These are phyloP conservation scores for Nothocercus julius DNA, from an alignment of 2,113 vertebrate genomes.

Conservation along the genomic window DNA sequence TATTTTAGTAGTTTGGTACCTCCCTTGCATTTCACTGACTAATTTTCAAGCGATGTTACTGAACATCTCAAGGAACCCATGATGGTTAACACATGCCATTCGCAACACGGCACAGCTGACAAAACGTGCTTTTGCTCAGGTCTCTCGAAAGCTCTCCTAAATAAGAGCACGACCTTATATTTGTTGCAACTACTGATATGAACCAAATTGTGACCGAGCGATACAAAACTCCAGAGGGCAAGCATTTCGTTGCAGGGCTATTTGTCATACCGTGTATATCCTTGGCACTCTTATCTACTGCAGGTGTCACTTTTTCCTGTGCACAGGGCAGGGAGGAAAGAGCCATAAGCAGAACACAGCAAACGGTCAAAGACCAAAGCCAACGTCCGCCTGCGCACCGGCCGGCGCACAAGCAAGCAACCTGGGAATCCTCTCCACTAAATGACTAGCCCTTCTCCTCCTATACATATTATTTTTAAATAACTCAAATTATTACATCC, in stretches of 20 bases:
- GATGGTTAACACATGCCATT: neutral
- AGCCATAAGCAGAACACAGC: neutral
- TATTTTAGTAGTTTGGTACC: neutral
- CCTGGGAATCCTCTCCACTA: neutral
- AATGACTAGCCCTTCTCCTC: neutral
- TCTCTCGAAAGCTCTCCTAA: neutral
- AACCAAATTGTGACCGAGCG: accelerated
- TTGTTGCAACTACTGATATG: neutral
- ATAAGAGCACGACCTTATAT: neutral
- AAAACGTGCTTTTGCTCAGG: neutral
- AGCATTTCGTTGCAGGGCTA: neutral
- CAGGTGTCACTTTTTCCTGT: neutral
- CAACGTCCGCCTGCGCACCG: neutral
- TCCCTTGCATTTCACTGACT: neutral
- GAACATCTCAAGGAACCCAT: neutral
- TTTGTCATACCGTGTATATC: neutral
- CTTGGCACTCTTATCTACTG: neutral
- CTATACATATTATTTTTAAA: neutral
- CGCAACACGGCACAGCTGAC: neutral
- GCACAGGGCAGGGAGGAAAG: neutral
- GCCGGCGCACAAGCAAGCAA: neutral
- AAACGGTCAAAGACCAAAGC: neutral
- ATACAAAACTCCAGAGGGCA: neutral
- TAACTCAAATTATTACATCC: neutral
- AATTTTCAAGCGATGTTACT: neutral